Base-by-base conservation (phyloP, 2,888 invertebrate genomes). In the Agonopterix alstromeriana region DNA sequence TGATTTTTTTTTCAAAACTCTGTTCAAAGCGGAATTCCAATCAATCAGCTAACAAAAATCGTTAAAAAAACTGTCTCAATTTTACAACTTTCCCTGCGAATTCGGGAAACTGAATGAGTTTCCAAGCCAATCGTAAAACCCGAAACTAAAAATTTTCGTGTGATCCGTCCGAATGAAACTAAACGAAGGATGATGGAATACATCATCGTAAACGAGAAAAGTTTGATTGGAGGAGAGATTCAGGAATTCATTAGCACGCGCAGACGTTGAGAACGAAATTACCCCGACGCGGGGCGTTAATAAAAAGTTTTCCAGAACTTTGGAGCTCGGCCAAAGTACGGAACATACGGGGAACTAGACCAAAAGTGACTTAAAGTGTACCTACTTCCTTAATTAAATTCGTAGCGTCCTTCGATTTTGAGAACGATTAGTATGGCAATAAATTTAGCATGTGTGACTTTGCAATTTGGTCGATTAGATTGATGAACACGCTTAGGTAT, bases 181-280 rank as follows among this genome's bases (percentile, higher is more conserved):
- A 61, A 52, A 52, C 63, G 51, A 45, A 9, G 51, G 58, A 63
- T 68, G 68, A 57, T 63, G 71, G 71, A 72, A 80, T 81, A 74
- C 76, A 73, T 82, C 79, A 80, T 70, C 60, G 70, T 62, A 80
- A 80, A 85, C 77, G 83, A 81, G 84, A 81, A 84, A 86, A 86
- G 77, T 85, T 85, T 81, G 80, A 82, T 83, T 80, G 75, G 72
- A 64, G 65, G 55, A 63, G 63, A 70, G 73, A 74, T 76, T 77
- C 74, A 70, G 76, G 74, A 82, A 84, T 83, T 85, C 81, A 85
- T 85, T 84, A 85, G 73, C 67, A 69, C 65, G 72, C 71, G 73
- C 70, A 65, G 67, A 64, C 65, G 67, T 61, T 57, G 60, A 65
- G 64, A 69, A 69, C 67, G 66, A 66, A 75, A 77, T 77, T 77